These are phyloP conservation scores for Pyxicephalus adspersus DNA, from an alignment of 2,113 vertebrate genomes.

Conservation along the genomic window DNA sequence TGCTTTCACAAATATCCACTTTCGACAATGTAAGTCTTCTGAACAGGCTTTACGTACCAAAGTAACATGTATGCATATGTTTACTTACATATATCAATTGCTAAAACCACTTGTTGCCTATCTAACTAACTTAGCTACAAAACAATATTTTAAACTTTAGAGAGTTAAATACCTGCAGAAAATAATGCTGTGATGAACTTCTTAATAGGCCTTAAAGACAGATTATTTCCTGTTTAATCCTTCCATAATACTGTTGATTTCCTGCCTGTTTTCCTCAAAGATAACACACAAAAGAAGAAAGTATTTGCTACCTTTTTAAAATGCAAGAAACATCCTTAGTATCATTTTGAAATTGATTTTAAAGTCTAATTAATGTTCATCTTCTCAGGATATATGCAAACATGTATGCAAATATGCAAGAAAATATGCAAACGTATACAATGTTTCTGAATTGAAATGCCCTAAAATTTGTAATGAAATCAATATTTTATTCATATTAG, in stretches of 20 bases:
- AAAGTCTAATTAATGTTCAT: conserved; percentile 84
- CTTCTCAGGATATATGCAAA: conserved; percentile 86
- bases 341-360: conserved; percentile 83
- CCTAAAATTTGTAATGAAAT: conserved; percentile 86
- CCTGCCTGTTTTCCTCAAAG: conserved; percentile 34
- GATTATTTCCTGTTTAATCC: conserved; percentile 51
- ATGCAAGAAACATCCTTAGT: conserved; percentile 80
- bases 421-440: conserved; percentile 88
- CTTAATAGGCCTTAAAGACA: conserved; percentile 43
- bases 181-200: neutral
- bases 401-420: conserved; percentile 83
- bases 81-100: too few relatives aligned
- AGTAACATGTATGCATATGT: too few relatives aligned
- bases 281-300: conserved; percentile 48
- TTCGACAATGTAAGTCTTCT: too few relatives aligned
- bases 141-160: neutral
- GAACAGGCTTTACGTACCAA: too few relatives aligned
- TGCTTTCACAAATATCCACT: too few relatives aligned
- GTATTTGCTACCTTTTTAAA: conserved; percentile 68
- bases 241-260: conserved; percentile 50
- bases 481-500: conserved; percentile 86
- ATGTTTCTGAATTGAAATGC: conserved; percentile 83
- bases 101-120: too few relatives aligned
- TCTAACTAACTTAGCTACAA: too few relatives aligned
- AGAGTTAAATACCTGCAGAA: conserved; percentile 12